Base-by-base conservation (phyloP, 2,888 invertebrate genomes). In the Rhagium mordax region DNA sequence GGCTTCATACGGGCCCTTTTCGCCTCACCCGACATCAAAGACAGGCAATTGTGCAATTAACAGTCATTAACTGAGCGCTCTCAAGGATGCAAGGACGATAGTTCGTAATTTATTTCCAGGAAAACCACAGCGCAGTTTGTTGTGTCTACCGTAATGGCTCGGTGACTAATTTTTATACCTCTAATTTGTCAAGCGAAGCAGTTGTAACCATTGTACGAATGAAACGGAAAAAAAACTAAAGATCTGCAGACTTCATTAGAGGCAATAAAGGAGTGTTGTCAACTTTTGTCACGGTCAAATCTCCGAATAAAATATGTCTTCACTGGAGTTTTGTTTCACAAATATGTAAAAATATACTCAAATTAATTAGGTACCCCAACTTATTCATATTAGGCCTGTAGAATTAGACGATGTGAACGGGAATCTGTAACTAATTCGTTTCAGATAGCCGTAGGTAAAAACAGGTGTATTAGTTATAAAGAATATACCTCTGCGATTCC, bases 11-110 rank as follows among this genome's bases (percentile, higher is more conserved):
- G 66, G 66, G 66, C 57, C 55, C 57, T 67, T 66, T 67, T 67
- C 53, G 51, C 66, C 57, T 8, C 20, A 21, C 16, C 66, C 20
- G 57, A 67, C 66, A 51, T 75, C 77, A 77, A 76, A 76, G 78
- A 47, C 47, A 60, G 64, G 69, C 74, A 76, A 78, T 74, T 76
- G 76, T 71, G 69, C 75, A 78, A 78, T 78, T 78, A 75, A 69
- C 48, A 48, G 68, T 69, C 74, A 74, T 78, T 72, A 72, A 67
- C 27, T 55, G 53, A 67, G 47, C n/a, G n/a, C 73, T 62, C 60
- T 72, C 57, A 66, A 72, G 73, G 65, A 68, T 70, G 55, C 47
- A 49, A 65, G 51, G 72, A 71, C 67, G 71, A 67, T 68, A 67
- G 67, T 71, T 74, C 33, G 61, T 64, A 70, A 67, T 74, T 71